A percentile compares a stretch with the other conserved stretches of the same genome.
These are phyloP conservation scores for Malaclemys terrapin DNA, from an alignment of 2,113 vertebrate genomes.

Conservation along the genomic window DNA sequence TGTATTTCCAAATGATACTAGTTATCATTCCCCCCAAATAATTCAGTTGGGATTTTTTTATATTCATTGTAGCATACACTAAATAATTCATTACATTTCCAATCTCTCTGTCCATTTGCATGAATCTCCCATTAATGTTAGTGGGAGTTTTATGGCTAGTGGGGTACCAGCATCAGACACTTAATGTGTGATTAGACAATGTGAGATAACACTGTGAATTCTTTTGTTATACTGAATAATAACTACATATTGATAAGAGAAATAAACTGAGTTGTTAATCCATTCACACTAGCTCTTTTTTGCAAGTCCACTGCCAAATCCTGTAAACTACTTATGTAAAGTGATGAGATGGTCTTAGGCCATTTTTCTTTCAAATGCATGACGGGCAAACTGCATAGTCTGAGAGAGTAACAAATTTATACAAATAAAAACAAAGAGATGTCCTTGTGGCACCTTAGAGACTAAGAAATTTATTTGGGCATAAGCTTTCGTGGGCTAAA, in stretches of 20 bases:
- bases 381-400: background rate
- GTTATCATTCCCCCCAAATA: background rate
- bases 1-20: background rate
- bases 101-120: background rate
- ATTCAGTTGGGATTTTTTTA: background rate
- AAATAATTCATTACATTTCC: constrained; percentile 6
- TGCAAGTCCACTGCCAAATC: background rate
- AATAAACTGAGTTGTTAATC: constrained; percentile 6
- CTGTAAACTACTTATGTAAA: background rate
- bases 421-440: background rate
- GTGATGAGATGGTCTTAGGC: constrained; percentile 4
- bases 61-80: background rate
- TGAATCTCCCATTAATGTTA: background rate
- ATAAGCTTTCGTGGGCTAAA: no score
- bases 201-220: background rate
- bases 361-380: background rate
- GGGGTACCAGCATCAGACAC: background rate
- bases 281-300: background rate
- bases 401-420: background rate
- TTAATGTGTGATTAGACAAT: background rate
- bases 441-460: no score
- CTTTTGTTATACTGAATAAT: background rate
- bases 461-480: no score
- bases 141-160: background rate
- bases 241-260: background rate